Evolutionary conservation across 1,140 invertebrate genomes (phyloP).

Genomic region (Zaprionus nigranus): DNA sequence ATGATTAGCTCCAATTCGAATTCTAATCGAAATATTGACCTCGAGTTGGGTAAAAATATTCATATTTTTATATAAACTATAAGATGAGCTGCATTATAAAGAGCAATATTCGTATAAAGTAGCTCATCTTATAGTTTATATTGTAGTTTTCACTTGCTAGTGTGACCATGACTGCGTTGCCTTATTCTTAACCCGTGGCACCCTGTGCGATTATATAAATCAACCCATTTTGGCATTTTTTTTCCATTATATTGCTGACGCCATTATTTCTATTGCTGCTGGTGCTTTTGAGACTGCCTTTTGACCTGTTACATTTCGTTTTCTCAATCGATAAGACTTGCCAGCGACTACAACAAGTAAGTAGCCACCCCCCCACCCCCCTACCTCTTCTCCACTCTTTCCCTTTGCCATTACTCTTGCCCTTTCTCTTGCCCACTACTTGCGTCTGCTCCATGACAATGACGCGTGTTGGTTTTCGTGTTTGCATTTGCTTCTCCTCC

Average conservation of each 20-base stretch:
- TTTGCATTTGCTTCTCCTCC: conserved; percentile 75
- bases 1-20: too few relatives aligned
- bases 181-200: background rate
- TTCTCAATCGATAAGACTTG: conserved; percentile 69
- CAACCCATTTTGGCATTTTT: conserved; percentile 8
- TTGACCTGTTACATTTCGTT: conserved; percentile 77
- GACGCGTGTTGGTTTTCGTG: conserved; percentile 69
- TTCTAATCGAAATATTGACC: too few relatives aligned
- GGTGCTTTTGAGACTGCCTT: conserved; percentile 6
- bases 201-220: conserved; percentile 15
- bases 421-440: background rate
- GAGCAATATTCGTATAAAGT: too few relatives aligned
- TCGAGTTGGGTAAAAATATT: too few relatives aligned
- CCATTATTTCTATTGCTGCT: conserved; percentile 39
- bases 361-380: background rate
- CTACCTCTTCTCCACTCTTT: background rate
- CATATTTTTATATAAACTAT: too few relatives aligned
- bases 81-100: too few relatives aligned
- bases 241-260: conserved; percentile 13
- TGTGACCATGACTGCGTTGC: background rate
- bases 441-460: conserved; percentile 49
- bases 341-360: conserved; percentile 40
- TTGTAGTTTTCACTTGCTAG: too few relatives aligned
- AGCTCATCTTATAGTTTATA: too few relatives aligned
- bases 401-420: conserved; percentile 6